Evolutionary conservation across 2,888 invertebrate genomes (phyloP), one percentile per base, ranked within the genome.

Genomic region (Zonitis immaculata): DNA sequence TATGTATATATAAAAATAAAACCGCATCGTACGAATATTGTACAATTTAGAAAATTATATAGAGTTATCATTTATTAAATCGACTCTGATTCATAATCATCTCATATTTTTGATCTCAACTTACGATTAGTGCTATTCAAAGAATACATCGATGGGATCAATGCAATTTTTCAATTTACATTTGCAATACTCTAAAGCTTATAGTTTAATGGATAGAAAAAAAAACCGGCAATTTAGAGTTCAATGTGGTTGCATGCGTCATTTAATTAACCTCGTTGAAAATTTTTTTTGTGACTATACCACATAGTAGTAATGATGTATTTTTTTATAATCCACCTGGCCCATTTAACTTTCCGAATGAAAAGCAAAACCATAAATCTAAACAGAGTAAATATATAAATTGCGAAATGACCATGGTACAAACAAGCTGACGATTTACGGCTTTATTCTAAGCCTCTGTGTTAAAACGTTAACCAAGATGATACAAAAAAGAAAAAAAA

Each of bases 371-470:
- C 35, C 49, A 64, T 68, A 67, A 67, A 68, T 68, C 64, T 58
- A 44, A 47, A 58, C 47, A 57, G 58, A 55, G 66, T 64, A 67
- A 66, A 68, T 67, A 68, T 67, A 70, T 70, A 70, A 70, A 69
- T 70, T 68, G 62, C 65, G 58, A 69, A 69, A 70, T 70, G 68
- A 68, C 70, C 68, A 62, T 66, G 57, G 61, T 67, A 68, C 68
- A 68, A 68, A 66, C 69, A 68, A 63, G 59, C 61, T 44, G 59
- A 56, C 63, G 63, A 68, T 68, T 68, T 68, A 68, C 62, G 59
- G 61, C 56, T 56, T 42, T 49, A 51, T 49, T 49, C 49, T 55
- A 50, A 52, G 52, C 55, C 49, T 52, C 55, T 55, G 56, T 56
- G 62, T 58, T 62, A 62, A 62, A 63, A 56, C 58, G 52, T 45